Conservation (phyloP, 2,888 invertebrate species). For the Clusia tigrina region DNA sequence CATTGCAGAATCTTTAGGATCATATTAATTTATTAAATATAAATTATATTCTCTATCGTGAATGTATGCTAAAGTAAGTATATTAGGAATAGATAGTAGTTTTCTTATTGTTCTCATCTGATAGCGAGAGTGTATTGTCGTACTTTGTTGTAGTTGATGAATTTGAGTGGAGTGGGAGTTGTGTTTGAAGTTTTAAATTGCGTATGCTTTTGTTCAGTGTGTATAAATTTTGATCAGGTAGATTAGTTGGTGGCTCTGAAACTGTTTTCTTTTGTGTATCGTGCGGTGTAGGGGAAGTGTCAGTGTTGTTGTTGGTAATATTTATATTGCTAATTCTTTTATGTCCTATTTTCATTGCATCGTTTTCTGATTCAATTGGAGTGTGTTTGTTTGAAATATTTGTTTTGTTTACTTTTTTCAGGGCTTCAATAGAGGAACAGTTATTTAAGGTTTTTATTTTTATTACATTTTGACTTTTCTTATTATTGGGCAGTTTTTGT, state of each 20-base stretch:
- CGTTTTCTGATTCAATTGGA: neutral
- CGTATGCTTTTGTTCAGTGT: neutral
- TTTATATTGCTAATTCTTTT: neutral
- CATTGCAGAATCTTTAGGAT: constrained; percentile 11
- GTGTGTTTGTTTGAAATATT: neutral
- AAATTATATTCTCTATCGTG: neutral
- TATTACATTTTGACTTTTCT: neutral
- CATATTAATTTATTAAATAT: neutral
- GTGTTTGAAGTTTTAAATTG: neutral
- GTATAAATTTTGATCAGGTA: neutral
- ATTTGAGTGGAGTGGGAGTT: neutral
- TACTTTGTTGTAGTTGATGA: neutral
- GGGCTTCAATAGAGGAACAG: neutral
- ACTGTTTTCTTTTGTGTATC: neutral
- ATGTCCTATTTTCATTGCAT: neutral
- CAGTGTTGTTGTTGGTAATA: neutral
- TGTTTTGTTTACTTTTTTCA: neutral
- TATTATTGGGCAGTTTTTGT: neutral
- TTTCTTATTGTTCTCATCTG: neutral
- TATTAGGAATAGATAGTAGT: neutral
- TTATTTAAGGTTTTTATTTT: neutral
- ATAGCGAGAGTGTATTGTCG: neutral
- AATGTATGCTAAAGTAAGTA: neutral
- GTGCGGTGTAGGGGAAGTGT: neutral
- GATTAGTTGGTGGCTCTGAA: neutral